A percentile compares a stretch with the other conserved stretches of the same genome.
Evolutionary conservation across 2,797 vertebrate species (phyloP).

Genomic region (Tauraco hartlaubi): DNA sequence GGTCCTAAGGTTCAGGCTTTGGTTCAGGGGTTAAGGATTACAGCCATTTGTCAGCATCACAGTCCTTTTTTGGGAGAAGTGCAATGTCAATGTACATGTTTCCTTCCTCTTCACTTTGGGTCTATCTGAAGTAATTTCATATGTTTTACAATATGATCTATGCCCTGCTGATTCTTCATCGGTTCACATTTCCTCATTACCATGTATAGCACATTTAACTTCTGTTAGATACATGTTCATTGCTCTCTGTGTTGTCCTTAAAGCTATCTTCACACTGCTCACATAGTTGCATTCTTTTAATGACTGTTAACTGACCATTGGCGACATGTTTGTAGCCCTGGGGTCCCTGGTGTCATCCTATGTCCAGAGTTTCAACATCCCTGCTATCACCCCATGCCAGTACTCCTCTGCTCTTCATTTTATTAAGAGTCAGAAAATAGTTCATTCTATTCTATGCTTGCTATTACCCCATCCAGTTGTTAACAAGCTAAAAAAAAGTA

Average conservation of each 20-base stretch:
- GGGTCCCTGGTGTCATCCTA: neutral
- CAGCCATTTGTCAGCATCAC: neutral
- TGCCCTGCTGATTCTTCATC: neutral
- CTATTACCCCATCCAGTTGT: neutral
- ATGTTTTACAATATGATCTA: neutral
- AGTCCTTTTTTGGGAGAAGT: neutral
- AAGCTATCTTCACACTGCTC: neutral
- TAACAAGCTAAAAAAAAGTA: neutral
- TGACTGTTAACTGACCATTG: neutral
- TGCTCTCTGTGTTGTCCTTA: neutral
- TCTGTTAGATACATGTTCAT: accelerated
- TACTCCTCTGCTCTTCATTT: neutral
- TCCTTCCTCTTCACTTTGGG: neutral
- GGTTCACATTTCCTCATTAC: neutral
- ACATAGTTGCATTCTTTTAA: neutral
- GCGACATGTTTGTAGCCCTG: neutral
- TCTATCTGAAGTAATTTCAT: neutral
- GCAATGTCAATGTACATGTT: accelerated
- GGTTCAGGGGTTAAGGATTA: neutral
- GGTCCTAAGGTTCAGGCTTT: neutral
- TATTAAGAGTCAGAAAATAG: neutral
- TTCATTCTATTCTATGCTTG: neutral
- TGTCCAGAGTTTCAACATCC: neutral
- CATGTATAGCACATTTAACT: neutral
- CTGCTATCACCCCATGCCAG: neutral